phyloP scores from a whole-genome alignment of 1,140 invertebrate species.

The Drosophila navojoa region DNA sequence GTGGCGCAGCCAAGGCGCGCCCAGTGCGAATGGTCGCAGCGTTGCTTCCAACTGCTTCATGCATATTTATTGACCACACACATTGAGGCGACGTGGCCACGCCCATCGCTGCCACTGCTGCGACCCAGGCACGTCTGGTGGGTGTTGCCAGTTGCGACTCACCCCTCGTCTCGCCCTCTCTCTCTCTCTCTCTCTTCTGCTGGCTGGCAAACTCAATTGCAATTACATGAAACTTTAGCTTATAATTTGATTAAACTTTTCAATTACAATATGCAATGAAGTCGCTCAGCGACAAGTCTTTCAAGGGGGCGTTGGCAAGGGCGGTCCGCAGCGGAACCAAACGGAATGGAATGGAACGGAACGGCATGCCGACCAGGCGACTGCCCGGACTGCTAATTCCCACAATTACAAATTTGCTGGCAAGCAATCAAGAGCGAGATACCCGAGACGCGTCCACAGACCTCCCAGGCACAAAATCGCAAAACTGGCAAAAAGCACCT shows the following conservation, averaged over 20 bases:
- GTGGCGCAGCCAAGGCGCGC: background rate
- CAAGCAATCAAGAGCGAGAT: conserved; percentile 70
- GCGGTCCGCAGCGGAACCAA: background rate
- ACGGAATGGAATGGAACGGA: background rate
- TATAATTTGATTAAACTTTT: conserved; percentile 82
- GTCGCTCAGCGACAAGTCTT: conserved; percentile 48
- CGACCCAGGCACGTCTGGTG: conserved; percentile 40
- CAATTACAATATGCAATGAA: conserved; percentile 81
- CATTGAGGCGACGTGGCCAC: conserved; percentile 43
- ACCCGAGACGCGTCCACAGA: conserved; percentile 20
- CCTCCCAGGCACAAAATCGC: conserved; percentile 35
- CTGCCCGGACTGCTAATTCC: conserved; percentile 72
- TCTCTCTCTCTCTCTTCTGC: background rate
- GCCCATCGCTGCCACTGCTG: conserved; percentile 12
- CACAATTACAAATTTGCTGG: conserved; percentile 80
- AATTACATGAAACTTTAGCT: conserved; percentile 76
- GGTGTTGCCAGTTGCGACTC: conserved; percentile 63
- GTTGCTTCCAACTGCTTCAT: conserved; percentile 34
- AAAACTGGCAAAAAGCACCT: conserved; percentile 32
- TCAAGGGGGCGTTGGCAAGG: conserved; percentile 1
- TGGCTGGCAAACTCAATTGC: conserved; percentile 59
- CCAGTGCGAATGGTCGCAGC: conserved; percentile 3
- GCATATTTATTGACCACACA: conserved; percentile 76
- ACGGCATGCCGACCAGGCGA: background rate
- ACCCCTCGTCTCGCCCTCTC: too few species aligned